Evolutionary conservation across 2,797 vertebrate genomes (phyloP).

Genomic region (Phrynocephalus guinanensis): DNA sequence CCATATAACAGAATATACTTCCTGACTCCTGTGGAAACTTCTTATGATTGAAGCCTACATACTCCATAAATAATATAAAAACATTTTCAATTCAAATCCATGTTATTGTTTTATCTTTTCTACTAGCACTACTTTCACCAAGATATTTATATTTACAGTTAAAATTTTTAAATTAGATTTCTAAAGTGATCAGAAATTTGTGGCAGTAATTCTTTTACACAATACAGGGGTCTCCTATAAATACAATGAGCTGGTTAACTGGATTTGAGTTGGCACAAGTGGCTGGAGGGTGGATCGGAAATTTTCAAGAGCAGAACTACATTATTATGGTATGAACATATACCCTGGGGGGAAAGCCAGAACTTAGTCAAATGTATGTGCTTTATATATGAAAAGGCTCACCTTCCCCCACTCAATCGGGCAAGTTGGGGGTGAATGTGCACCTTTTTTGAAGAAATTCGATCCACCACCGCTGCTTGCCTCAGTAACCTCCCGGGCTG

Average conservation of each 20-base stretch:
- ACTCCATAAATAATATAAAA: background rate
- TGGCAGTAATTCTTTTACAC: background rate
- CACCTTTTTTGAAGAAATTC: background rate
- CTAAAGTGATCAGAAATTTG: background rate
- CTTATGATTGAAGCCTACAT: background rate
- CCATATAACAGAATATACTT: background rate
- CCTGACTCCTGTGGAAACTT: background rate
- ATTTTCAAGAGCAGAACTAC: background rate
- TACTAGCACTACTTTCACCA: conserved; percentile 18
- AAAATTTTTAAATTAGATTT: background rate
- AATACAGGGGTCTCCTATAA: background rate
- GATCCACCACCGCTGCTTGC: too few relatives aligned
- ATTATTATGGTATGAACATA: background rate
- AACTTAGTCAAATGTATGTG: background rate
- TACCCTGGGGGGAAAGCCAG: background rate
- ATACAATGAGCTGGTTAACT: background rate
- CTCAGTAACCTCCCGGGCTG: too few relatives aligned
- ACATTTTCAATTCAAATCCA: conserved; percentile 44
- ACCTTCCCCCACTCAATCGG: too few relatives aligned
- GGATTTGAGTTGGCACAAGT: background rate
- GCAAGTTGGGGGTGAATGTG: too few relatives aligned
- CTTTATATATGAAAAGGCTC: background rate
- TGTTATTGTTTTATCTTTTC: conserved; percentile 39
- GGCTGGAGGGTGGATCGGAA: background rate
- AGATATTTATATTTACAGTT: background rate